A percentile compares a stretch with the other conserved stretches of the same genome.
Evolutionary conservation across 2,113 vertebrate species (phyloP).

Genomic region (Megaceryle maxima): DNA sequence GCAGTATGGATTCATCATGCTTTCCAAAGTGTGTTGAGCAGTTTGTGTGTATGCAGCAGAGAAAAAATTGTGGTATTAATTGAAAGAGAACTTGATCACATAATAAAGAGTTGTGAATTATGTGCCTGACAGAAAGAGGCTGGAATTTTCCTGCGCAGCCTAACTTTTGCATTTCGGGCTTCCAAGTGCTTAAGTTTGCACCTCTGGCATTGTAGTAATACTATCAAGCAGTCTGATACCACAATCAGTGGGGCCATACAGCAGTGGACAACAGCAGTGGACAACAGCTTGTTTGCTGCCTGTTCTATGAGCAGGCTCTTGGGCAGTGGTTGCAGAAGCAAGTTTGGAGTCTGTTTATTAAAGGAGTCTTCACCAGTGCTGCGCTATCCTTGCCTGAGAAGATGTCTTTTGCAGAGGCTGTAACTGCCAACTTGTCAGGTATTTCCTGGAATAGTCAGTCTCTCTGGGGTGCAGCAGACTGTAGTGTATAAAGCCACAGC

Average conservation of each 20-base stretch:
- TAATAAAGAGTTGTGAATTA: not conserved
- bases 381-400: not conserved
- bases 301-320: not conserved
- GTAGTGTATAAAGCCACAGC: not conserved
- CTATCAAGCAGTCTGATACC: not conserved
- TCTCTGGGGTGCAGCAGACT: not conserved
- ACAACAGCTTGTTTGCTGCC: not conserved
- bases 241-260: not conserved
- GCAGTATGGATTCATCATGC: not conserved
- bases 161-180: not conserved
- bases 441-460: constrained; percentile 21
- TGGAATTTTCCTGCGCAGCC: not conserved
- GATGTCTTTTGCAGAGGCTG: not conserved
- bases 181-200: not conserved
- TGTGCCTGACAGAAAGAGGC: rapidly evolving
- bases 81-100: not conserved
- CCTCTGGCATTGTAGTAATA: not conserved
- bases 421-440: constrained; percentile 15
- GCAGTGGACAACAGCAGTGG: not conserved
- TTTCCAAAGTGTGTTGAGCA: not conserved
- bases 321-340: not conserved
- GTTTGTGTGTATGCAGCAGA: not conserved
- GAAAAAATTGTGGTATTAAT: not conserved
- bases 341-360: not conserved
- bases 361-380: not conserved